These are phyloP conservation scores for Micropterix aruncella DNA, from an alignment of 2,888 invertebrate genomes.

Conservation along the genomic window DNA sequence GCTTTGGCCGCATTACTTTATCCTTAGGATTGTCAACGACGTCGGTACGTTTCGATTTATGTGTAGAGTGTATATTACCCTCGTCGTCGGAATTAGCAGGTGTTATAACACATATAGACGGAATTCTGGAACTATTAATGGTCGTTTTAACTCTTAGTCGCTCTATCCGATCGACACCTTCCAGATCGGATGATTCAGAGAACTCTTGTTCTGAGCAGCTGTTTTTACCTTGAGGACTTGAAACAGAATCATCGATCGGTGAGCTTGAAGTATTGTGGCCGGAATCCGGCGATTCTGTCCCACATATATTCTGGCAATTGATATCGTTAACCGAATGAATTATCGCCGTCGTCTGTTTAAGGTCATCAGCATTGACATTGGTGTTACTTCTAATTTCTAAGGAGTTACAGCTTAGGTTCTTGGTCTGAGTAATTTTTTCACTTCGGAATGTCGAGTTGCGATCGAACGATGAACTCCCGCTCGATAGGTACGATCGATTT, in stretches of 20 bases:
- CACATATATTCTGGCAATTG: slow-evolving; percentile 39
- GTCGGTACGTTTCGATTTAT: slow-evolving; percentile 11
- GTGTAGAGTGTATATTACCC: slow-evolving; percentile 25
- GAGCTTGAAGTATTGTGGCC: slow-evolving; percentile 72
- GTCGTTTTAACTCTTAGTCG: slow-evolving; percentile 75
- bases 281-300: slow-evolving; percentile 67
- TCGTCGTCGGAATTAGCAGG: slow-evolving; percentile 82
- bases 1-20: slow-evolving; percentile 17
- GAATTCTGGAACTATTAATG: slow-evolving; percentile 76
- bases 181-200: slow-evolving; percentile 76
- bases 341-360: slow-evolving; percentile 44
- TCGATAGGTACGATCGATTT: slow-evolving; percentile 19
- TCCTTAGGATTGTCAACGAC: slow-evolving; percentile 10
- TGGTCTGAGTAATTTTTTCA: background rate
- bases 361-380: slow-evolving; percentile 18
- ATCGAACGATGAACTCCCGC: background rate
- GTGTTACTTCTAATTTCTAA: too few relatives aligned
- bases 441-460: slow-evolving; percentile 1
- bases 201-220: slow-evolving; percentile 69
- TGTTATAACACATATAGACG: slow-evolving; percentile 85
- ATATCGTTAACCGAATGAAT: slow-evolving; percentile 35
- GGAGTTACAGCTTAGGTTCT: too few relatives aligned
- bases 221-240: slow-evolving; percentile 53
- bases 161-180: slow-evolving; percentile 78
- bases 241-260: slow-evolving; percentile 59